Conservation (phyloP, 2,113 vertebrate species). For the Setophaga kirtlandii region DNA sequence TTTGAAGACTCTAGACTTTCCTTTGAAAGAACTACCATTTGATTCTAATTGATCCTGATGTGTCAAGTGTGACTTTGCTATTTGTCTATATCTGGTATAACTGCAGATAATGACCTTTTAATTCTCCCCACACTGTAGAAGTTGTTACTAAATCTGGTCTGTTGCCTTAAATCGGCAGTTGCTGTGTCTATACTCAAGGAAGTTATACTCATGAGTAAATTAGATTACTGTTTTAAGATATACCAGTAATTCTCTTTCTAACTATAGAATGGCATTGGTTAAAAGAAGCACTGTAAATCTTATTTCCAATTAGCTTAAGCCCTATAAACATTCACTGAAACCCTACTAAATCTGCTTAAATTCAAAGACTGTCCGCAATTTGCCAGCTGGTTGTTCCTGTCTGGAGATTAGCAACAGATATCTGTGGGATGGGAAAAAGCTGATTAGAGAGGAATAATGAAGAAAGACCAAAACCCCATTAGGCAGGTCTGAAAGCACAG, state of each 20-base stretch:
- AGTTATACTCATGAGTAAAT: constrained; percentile 14
- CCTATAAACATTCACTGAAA: constrained; percentile 43
- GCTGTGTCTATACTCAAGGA: background rate
- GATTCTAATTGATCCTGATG: background rate
- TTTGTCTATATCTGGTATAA: background rate
- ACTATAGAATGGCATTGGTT: constrained; percentile 24
- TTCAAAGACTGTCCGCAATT: background rate
- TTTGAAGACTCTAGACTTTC: background rate
- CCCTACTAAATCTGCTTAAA: constrained; percentile 56
- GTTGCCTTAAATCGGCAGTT: background rate
- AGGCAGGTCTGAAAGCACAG: constrained; percentile 3
- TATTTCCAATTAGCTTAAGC: constrained; percentile 61
- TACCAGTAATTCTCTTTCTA: background rate
- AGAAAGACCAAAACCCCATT: constrained; percentile 25
- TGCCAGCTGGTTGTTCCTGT: constrained; percentile 34
- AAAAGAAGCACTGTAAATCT: constrained; percentile 55
- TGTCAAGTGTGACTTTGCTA: background rate
- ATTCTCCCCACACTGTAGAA: background rate
- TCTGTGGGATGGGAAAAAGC: constrained; percentile 41
- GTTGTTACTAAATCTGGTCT: background rate
- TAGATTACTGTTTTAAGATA: constrained; percentile 45
- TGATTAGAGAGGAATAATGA: constrained; percentile 40
- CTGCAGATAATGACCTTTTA: background rate
- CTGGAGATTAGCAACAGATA: constrained; percentile 61
- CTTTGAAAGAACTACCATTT: background rate